These are phyloP conservation scores for Ranitomeya variabilis DNA, from an alignment of 2,113 vertebrate species.

Conservation along the genomic window DNA sequence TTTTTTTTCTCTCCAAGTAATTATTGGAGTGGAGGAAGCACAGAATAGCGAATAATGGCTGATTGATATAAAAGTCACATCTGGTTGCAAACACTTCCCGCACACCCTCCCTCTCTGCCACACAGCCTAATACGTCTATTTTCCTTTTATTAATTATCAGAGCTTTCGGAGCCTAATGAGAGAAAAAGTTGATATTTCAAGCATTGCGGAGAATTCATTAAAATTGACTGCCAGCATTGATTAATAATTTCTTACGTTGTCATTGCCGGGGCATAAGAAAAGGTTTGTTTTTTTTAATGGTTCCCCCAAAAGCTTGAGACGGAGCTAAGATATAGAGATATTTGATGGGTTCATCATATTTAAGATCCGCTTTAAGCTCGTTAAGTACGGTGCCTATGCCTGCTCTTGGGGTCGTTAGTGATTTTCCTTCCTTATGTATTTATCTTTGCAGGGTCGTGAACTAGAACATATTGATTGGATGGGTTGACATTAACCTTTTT, in stretches of 20 bases:
- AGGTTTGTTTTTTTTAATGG: not conserved
- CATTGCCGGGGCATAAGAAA: constrained; percentile 47
- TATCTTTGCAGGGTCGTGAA: not conserved
- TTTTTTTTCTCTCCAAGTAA: not conserved
- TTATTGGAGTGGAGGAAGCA: not conserved
- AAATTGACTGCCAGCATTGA: constrained; percentile 47
- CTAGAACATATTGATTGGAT: no score
- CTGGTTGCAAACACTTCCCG: constrained; percentile 40
- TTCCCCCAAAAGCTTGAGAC: not conserved
- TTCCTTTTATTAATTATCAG: constrained; percentile 55
- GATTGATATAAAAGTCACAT: constrained; percentile 54
- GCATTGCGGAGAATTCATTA: constrained; percentile 56
- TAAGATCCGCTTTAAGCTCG: not conserved
- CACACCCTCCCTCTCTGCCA: not conserved
- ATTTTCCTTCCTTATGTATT: not conserved
- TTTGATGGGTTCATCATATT: not conserved
- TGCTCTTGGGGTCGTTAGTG: not conserved
- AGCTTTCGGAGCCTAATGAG: constrained; percentile 54
- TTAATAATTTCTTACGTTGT: constrained; percentile 34
- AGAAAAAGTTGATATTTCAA: constrained; percentile 59
- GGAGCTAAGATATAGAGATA: not conserved
- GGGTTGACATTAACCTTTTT: no score
- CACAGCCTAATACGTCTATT: constrained; percentile 31
- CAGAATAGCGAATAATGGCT: constrained; percentile 30
- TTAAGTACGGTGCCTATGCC: not conserved